These are phyloP conservation scores for Nipponacmea schrenckii DNA, from an alignment of 2,888 invertebrate genomes.

Conservation along the genomic window DNA sequence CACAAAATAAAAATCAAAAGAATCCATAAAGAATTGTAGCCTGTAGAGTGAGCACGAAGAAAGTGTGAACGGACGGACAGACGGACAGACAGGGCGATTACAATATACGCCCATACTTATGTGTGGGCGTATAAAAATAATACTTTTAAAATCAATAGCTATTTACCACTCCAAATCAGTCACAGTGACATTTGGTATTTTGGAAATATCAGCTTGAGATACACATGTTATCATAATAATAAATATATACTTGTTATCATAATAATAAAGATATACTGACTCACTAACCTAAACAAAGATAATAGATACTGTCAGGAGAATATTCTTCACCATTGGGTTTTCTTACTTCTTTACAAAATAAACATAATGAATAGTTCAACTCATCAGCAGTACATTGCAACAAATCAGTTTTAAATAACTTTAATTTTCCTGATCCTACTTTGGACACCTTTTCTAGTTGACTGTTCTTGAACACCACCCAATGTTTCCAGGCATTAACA, in stretches of 20 bases:
- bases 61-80: no score
- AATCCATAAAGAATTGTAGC: no score
- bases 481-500: conserved; percentile 94
- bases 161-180: neutral
- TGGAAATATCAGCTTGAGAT: neutral
- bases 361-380: conserved; percentile 84
- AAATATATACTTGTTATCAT: no score
- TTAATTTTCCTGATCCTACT: conserved; percentile 71
- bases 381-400: conserved; percentile 90
- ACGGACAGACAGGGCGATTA: no score
- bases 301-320: conserved; percentile 93
- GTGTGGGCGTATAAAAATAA: no score
- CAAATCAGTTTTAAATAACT: conserved; percentile 88
- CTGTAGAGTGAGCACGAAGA: no score
- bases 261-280: no score
- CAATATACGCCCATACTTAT: no score
- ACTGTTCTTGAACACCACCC: conserved; percentile 86
- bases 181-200: neutral
- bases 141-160: no score
- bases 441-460: conserved; percentile 79
- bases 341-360: conserved; percentile 88
- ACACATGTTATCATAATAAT: neutral
- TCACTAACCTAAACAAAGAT: conserved; percentile 85
- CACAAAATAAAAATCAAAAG: no score
- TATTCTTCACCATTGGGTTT: conserved; percentile 93